Base-by-base conservation (phyloP, 1,140 invertebrate genomes). In the Gryllus bimaculatus region DNA sequence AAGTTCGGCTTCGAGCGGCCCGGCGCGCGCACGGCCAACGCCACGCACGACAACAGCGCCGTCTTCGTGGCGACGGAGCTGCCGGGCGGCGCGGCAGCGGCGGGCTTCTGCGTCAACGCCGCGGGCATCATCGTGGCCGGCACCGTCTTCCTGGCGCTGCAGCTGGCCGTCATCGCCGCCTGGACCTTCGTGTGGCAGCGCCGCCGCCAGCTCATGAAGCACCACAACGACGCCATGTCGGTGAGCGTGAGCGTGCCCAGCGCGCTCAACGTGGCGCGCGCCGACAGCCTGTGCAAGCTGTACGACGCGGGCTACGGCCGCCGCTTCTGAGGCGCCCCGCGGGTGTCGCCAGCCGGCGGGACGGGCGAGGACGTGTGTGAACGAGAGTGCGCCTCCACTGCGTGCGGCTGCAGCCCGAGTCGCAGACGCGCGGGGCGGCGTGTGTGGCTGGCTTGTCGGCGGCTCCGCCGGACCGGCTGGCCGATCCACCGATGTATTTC, bases 171-270 rank as follows among this genome's bases (percentile, higher is more conserved):
- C 74, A 91, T 95, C 78, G 91, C 93, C 18, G 93, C 91, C 73
- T 95, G 93, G 93, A 92, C 93, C 78, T 93, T 93, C 84, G 91
- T 93, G 84, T 95, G 93, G 91, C 93, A 94, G 83, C 90, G 93
- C 80, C 90, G 92, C 82, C 90, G 92, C 78, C 89, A 90, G 80
- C 88, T 89, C 77, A 88, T 88, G 80, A 85, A 87, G 81, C 81
- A 85, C 81, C 86, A 87, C 80, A 89, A 89, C 81, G 89, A 89
- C 81, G 87, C 86, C 4, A 86, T 90, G 78, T 89, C 88, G 47
- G 88, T 89, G 79, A 75, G 86, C 85, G 80, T 83, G 49, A 82
- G 79, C 84, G 82, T 87, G 15, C 74, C 80, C 39, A 39, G 12
- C 7, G 66, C 78, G 20, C 49, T 81, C 83, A 86, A 89, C 84